Base-by-base conservation (phyloP, 2,888 invertebrate species). In the Rapana venosa region DNA sequence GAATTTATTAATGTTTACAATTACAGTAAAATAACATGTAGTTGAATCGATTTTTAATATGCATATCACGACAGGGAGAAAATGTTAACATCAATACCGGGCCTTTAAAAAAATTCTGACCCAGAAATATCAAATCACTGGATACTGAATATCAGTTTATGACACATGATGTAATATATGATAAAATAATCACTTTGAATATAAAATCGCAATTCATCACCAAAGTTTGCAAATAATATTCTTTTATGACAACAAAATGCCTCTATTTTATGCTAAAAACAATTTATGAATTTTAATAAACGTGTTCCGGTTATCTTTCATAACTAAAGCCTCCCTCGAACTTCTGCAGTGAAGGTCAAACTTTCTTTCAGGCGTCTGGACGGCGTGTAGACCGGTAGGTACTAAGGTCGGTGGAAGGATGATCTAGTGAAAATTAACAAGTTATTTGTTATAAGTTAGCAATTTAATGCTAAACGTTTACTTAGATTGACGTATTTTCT, bases 311-410 rank as follows among this genome's bases (percentile, higher is more conserved):
- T 15, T 0, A 17, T 11, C 77, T 79, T 79, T 79, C 47, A 26
- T 26, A 83, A 83, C 81, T 2, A 83, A 26, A 22, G 47, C 47
- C 47, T 83, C 81, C 47, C 81, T 47, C 47, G 8, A 22, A 47
- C 36, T 83, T 5, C 36, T 47, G 32, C 47, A 83, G 81, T 83
- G 81, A 83, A 83, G 81, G 81, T 83, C 47, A 83, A 83, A 47
- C 81, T 36, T 83, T 15, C 81, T 83, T 15, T 83, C 47, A 13
- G 81, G 81, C 81, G 47, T 83, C 26, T 30, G 32, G 32, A 79
- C 77, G 26, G 81, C 81, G 81, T 83, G 81, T 47, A 26, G 47
- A 83, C 81, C 81, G 81, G 81, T 22, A 83, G 81, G 81, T 26
- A 47, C 20, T 79, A 20, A 32, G 26, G 30, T 79, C 15, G 35